phyloP scores from a whole-genome alignment of 2,888 invertebrate species.

The Eutolmus rufibarbis region DNA sequence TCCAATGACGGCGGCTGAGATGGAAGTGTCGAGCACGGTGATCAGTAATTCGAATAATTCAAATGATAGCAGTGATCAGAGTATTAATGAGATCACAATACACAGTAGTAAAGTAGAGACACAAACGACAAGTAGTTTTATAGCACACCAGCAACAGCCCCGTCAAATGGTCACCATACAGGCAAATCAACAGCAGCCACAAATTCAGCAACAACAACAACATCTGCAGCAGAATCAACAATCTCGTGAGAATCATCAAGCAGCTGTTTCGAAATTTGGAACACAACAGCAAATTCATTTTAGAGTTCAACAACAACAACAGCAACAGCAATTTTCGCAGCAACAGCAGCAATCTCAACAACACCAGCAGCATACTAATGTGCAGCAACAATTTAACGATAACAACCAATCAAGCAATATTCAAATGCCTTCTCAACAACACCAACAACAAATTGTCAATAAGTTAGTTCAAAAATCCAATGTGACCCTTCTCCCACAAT shows the following conservation, averaged over 20 bases:
- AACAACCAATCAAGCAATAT: constrained; percentile 38
- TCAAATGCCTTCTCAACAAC: constrained; percentile 41
- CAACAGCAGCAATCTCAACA: constrained; percentile 44
- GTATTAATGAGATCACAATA: constrained; percentile 19
- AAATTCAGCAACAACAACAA: constrained; percentile 50
- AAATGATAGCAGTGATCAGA: constrained; percentile 43
- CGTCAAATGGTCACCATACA: constrained; percentile 48
- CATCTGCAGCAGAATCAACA: not conserved
- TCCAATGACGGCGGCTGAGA: constrained; percentile 69
- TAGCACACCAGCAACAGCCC: constrained; percentile 54
- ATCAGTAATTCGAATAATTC: constrained; percentile 45
- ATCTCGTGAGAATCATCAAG: constrained; percentile 32
- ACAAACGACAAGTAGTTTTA: constrained; percentile 59
- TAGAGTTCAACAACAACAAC: constrained; percentile 45
- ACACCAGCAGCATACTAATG: constrained; percentile 38
- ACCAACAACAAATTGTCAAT: constrained; percentile 36
- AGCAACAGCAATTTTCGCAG: constrained; percentile 44
- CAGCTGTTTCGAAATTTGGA: constrained; percentile 32
- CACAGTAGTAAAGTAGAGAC: constrained; percentile 27
- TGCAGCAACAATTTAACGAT: constrained; percentile 40
- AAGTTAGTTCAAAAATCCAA: constrained; percentile 42
- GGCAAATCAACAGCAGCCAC: constrained; percentile 50
- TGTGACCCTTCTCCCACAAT: constrained; percentile 47
- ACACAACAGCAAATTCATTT: constrained; percentile 46
- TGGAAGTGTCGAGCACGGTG: constrained; percentile 68